These are phyloP conservation scores for Drosophila athabasca DNA, from an alignment of 1,140 invertebrate species.

Conservation along the genomic window DNA sequence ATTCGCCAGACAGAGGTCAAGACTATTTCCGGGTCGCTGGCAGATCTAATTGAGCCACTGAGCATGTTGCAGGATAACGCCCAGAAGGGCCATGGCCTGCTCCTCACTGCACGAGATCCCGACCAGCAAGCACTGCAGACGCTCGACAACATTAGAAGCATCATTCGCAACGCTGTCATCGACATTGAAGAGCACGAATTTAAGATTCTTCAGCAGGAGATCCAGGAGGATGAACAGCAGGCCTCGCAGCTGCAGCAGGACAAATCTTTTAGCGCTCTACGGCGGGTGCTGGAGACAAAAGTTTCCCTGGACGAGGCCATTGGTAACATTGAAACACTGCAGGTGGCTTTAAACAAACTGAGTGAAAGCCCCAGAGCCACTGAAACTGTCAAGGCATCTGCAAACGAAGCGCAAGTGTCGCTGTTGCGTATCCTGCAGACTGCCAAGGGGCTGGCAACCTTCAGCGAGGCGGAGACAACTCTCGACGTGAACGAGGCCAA, in stretches of 20 bases:
- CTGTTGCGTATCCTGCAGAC: slow-evolving; percentile 59
- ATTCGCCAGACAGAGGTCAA: slow-evolving; percentile 80
- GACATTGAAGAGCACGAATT: slow-evolving; percentile 80
- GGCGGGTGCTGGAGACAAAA: slow-evolving; percentile 69
- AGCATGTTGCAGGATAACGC: slow-evolving; percentile 68
- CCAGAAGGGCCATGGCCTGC: slow-evolving; percentile 58
- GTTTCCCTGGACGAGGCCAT: slow-evolving; percentile 70
- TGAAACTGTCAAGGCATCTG: slow-evolving; percentile 24
- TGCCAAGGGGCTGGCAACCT: slow-evolving; percentile 57
- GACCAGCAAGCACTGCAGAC: slow-evolving; percentile 60
- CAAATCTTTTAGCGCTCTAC: slow-evolving; percentile 67
- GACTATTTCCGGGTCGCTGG: slow-evolving; percentile 71
- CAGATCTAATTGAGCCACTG: slow-evolving; percentile 82
- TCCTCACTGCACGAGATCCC: slow-evolving; percentile 50
- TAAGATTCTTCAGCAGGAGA: slow-evolving; percentile 74
- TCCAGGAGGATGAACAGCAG: slow-evolving; percentile 67
- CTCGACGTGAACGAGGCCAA: slow-evolving; percentile 59
- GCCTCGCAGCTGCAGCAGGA: slow-evolving; percentile 67
- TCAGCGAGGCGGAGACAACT: slow-evolving; percentile 60
- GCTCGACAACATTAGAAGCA: slow-evolving; percentile 63
- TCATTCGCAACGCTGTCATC: slow-evolving; percentile 71
- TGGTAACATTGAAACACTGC: slow-evolving; percentile 56
- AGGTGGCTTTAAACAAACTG: slow-evolving; percentile 54
- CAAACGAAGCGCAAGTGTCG: slow-evolving; percentile 64
- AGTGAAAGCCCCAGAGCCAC: slow-evolving; percentile 42